A percentile compares a stretch with the other conserved stretches of the same genome.
Evolutionary conservation across 2,797 vertebrate genomes (phyloP).

Genomic region (Sternotherus odoratus): DNA sequence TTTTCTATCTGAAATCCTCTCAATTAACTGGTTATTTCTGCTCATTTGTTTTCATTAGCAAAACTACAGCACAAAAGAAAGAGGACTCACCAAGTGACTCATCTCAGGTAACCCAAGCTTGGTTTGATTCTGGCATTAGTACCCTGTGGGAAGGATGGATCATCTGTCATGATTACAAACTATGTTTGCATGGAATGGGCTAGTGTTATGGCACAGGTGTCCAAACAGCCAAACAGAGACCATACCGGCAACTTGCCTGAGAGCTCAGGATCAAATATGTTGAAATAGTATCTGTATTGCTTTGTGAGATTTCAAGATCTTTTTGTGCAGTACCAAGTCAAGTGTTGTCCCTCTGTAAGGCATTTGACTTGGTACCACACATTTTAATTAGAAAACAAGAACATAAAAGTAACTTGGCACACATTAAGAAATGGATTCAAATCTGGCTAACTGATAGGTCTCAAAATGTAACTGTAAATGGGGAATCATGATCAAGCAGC

Average conservation of each 20-base stretch:
- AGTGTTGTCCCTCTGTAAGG: background rate
- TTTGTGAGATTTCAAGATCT: background rate
- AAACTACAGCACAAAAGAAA: conserved; percentile 53
- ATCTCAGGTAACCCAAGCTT: conserved; percentile 74
- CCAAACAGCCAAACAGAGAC: background rate
- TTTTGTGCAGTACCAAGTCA: background rate
- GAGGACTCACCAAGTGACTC: conserved; percentile 28
- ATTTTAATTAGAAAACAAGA: background rate
- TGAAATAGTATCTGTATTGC: background rate
- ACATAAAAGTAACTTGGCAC: background rate
- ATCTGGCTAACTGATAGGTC: background rate
- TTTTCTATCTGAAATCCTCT: conserved; percentile 24
- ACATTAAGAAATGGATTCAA: background rate
- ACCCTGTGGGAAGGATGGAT: background rate
- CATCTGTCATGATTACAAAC: background rate
- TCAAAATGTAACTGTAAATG: background rate
- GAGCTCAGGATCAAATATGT: background rate
- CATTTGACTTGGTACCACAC: background rate
- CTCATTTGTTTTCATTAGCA: conserved; percentile 52
- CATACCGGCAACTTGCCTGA: background rate
- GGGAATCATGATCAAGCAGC: background rate
- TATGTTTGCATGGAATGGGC: background rate
- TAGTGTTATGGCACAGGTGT: background rate
- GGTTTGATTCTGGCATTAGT: background rate
- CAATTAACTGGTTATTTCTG: conserved; percentile 13